Conservation (phyloP, 2,113 vertebrate genomes). For the Antidorcas marsupialis region DNA sequence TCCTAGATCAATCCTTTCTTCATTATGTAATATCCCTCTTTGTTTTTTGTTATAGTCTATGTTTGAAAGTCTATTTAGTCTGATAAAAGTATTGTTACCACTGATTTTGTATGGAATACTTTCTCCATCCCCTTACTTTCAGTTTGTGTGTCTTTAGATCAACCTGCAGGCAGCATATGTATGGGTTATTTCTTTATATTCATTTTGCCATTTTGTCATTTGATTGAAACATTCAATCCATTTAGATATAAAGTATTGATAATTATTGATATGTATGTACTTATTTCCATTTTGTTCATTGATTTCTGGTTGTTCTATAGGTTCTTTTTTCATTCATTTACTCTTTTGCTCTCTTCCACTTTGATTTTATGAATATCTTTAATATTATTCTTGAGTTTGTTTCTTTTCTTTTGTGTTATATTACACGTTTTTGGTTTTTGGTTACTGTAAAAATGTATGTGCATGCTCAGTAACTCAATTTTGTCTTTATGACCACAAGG, state of each 20-base stretch:
- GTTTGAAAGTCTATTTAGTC: neutral
- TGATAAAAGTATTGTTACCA: neutral
- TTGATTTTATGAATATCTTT: neutral
- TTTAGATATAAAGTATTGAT: neutral
- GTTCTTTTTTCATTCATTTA: neutral
- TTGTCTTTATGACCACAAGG: neutral
- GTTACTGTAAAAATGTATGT: neutral
- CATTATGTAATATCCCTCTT: neutral
- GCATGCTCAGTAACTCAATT: neutral
- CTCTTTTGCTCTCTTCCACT: neutral
- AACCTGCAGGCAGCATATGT: neutral
- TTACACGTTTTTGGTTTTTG: neutral
- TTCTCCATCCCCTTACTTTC: neutral
- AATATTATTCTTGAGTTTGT: neutral
- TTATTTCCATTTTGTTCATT: neutral
- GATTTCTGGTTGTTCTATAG: neutral
- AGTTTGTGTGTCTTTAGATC: neutral
- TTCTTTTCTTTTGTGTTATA: neutral
- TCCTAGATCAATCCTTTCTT: neutral
- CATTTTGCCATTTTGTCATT: neutral
- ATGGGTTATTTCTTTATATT: neutral
- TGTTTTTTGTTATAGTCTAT: neutral
- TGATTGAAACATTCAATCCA: neutral
- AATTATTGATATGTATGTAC: neutral
- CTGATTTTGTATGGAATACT: neutral